Conservation (phyloP, 2,888 invertebrate genomes). For the Adela reaumurella region DNA sequence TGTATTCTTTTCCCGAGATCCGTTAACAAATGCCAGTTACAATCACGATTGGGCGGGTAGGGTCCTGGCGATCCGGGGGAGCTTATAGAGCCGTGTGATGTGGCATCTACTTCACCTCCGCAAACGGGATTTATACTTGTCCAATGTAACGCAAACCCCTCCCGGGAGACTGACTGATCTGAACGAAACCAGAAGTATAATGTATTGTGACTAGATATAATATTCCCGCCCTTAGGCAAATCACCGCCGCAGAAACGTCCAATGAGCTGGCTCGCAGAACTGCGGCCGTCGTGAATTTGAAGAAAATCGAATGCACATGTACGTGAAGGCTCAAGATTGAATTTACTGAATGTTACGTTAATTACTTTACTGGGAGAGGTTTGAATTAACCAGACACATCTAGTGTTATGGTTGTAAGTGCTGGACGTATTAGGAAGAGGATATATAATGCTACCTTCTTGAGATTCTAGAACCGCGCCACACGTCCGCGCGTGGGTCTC, state of each 20-base stretch:
- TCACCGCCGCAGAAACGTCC: constrained; percentile 77
- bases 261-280: constrained; percentile 65
- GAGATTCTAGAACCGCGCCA: constrained; percentile 36
- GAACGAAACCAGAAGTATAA: constrained; percentile 81
- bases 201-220: constrained; percentile 72
- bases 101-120: constrained; percentile 62
- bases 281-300: constrained; percentile 83
- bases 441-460: constrained; percentile 64
- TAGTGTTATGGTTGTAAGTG: constrained; percentile 59
- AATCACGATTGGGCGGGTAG: constrained; percentile 83
- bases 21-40: constrained; percentile 72
- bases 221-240: constrained; percentile 66
- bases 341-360: constrained; percentile 74
- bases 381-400: constrained; percentile 79
- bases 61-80: constrained; percentile 88
- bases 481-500: constrained; percentile 45
- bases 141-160: constrained; percentile 81
- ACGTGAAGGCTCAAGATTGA: constrained; percentile 64
- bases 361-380: constrained; percentile 67
- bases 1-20: constrained; percentile 71
- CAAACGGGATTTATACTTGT: constrained; percentile 68
- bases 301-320: constrained; percentile 70
- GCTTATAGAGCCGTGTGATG: constrained; percentile 68
- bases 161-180: constrained; percentile 59
- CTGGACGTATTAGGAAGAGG: constrained; percentile 41